phyloP scores from a whole-genome alignment of 2,113 vertebrate genomes.

The Urocolius indicus region DNA sequence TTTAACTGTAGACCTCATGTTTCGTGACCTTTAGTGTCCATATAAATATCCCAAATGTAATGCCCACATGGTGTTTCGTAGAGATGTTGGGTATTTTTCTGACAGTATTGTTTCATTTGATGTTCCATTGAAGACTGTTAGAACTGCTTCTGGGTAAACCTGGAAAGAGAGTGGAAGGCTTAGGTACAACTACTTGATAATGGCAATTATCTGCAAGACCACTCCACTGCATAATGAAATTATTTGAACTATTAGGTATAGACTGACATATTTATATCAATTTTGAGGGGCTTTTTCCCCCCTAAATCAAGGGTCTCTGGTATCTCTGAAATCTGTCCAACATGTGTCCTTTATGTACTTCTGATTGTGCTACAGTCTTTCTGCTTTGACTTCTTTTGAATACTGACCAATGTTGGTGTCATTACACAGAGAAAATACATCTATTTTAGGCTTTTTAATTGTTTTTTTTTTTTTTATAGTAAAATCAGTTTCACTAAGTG shows the following conservation, averaged over 20 bases:
- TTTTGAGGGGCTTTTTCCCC: neutral
- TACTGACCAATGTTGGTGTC: neutral
- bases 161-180: neutral
- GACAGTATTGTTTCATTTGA: neutral
- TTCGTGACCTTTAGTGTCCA: neutral
- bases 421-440: neutral
- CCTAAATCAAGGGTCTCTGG: neutral
- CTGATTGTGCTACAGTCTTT: neutral
- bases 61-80: neutral
- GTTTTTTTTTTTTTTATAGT: neutral
- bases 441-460: neutral
- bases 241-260: neutral
- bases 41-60: neutral
- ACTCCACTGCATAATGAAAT: neutral
- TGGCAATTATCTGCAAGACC: neutral
- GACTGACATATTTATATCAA: fast-evolving
- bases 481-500: neutral
- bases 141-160: neutral
- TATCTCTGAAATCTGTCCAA: neutral
- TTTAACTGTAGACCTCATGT: fast-evolving
- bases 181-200: neutral
- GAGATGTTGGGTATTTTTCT: neutral
- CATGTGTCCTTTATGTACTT: neutral
- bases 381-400: neutral
- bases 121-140: neutral